Evolutionary conservation across 1,140 invertebrate genomes (phyloP), one percentile per base, ranked within the genome.

Genomic region (Ditylenchus dipsaci): DNA sequence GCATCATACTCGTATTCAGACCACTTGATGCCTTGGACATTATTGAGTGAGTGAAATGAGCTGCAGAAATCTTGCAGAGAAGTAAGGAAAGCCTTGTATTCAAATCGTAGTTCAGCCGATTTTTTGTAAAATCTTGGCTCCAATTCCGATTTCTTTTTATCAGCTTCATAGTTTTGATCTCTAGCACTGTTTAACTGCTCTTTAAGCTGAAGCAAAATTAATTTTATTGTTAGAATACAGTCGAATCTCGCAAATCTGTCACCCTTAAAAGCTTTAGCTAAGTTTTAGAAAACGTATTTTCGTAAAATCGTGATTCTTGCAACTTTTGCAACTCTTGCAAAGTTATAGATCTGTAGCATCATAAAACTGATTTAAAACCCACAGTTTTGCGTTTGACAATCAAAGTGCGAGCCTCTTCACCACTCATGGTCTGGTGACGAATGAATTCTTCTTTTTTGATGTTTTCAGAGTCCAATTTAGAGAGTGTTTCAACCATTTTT

Each of bases 401-500:
- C 27, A 69, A 23, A 21, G n/a, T 21, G 7, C 69, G 70, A 26
- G 70, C 69, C 21, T 75, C 38, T 5, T 71, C 72, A 0, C 71
- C 69, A 29, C 68, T 71, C n/a, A 71, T 62, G 13, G 38, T 43
- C 38, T 71, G 69, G 17, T n/a, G 21, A 26, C 23, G 23, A 71
- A 71, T 71, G 29, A 21, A 9, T 15, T 38, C n/a, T 21, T 72
- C 70, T 30, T 74, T 71, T 23, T 61, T 49, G 15, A 21, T 11
- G 27, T 65, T 71, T 11, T 66, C 30, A 5, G 27, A n/a, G 26
- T 29, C n/a, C 26, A 71, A 15, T 19, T 0, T 43, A n/a, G 3
- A 1, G 1, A 19, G 26, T 9, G 17, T 27, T 49, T 23, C 0
- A 15, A 23, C 27, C 38, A 72, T 17, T 19, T 69, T 72, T 13